Conservation (phyloP, 2,797 vertebrate species). For the Clarias laeviceps region DNA sequence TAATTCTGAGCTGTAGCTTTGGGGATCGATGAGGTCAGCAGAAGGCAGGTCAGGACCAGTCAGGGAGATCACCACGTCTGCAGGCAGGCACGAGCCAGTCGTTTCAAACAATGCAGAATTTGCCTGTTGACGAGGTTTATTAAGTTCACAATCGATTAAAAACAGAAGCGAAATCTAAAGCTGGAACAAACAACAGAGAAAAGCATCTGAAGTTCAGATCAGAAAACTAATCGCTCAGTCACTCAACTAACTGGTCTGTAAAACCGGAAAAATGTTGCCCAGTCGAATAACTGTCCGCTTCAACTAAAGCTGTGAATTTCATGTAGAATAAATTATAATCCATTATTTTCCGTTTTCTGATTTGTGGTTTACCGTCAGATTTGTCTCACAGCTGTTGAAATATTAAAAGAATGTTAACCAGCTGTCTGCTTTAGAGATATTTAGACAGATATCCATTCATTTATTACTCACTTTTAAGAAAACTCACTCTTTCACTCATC, state of each 20-base stretch:
- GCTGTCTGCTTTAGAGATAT: too few relatives aligned
- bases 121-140: background rate
- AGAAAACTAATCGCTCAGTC: background rate
- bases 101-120: conserved; percentile 16
- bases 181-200: background rate
- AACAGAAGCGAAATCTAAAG: background rate
- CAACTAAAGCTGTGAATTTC: too few relatives aligned
- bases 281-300: background rate
- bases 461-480: too few relatives aligned
- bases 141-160: background rate
- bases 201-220: background rate
- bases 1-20: conserved; percentile 22
- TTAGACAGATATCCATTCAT: too few relatives aligned
- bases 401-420: too few relatives aligned
- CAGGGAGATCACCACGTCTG: background rate
- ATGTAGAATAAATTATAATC: too few relatives aligned
- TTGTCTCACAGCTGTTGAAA: too few relatives aligned
- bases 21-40: conserved; percentile 45
- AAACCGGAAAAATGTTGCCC: background rate
- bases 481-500: too few relatives aligned
- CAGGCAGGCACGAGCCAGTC: background rate
- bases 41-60: conserved; percentile 35
- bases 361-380: too few relatives aligned
- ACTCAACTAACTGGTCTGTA: background rate
- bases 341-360: too few relatives aligned